Evolutionary conservation across 2,888 invertebrate genomes (phyloP).

Genomic region (Metellina segmentata): DNA sequence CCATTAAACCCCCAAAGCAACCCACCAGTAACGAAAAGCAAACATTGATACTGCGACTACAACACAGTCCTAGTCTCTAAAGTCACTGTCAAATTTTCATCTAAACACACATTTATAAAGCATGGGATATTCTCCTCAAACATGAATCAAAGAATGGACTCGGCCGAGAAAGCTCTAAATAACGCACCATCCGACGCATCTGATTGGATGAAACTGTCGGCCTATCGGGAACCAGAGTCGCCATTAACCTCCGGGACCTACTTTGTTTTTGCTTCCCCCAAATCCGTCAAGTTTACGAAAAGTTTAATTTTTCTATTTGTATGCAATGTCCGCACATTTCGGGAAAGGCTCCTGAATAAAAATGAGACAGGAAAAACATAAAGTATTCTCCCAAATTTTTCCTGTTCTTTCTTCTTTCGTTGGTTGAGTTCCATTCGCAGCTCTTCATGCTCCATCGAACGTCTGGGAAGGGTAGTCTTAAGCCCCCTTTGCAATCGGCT

Average conservation of each 20-base stretch:
- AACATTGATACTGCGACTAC: too few species aligned
- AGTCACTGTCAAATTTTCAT: background rate
- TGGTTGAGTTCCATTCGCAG: constrained; percentile 20
- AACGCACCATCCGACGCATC: background rate
- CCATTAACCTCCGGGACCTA: background rate
- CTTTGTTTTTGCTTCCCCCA: background rate
- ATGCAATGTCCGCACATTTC: constrained; percentile 39
- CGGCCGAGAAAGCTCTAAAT: background rate
- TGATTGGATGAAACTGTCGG: background rate
- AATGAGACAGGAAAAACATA: constrained; percentile 3
- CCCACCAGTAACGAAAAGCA: too few species aligned
- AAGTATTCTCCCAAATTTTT: constrained; percentile 14
- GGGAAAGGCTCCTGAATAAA: constrained; percentile 39
- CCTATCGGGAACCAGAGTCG: background rate
- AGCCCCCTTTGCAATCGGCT: background rate
- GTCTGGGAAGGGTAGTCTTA: background rate
- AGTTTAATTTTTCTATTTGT: constrained; percentile 60
- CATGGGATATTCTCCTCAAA: background rate
- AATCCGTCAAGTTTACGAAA: background rate
- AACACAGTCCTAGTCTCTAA: background rate
- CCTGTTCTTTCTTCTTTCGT: background rate
- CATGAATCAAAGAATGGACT: too few species aligned
- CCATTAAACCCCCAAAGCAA: too few species aligned
- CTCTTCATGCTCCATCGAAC: background rate
- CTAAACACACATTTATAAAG: background rate